Evolutionary conservation across 2,113 vertebrate species (phyloP), one percentile per base, ranked within the genome.

Genomic region (Empidonax alnorum): DNA sequence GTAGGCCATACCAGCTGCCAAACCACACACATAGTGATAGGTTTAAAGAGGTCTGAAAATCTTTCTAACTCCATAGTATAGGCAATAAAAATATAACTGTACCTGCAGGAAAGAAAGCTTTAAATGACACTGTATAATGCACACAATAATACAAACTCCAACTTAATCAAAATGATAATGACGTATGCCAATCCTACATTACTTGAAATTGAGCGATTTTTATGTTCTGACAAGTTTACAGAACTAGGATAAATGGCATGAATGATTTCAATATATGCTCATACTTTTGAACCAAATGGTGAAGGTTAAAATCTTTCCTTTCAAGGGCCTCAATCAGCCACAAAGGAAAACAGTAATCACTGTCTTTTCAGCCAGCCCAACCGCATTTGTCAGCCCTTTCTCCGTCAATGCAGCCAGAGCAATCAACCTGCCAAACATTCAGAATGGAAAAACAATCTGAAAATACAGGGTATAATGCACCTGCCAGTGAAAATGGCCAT

Each of bases 281-380:
- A 98, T 99, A 99, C 98, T 98, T 99, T 98, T 98, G 98, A 98
- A 99, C 98, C 98, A 98, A 99, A 99, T 99, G 98, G 98, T 99
- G 99, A 99, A 99, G 99, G 99, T 99, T 99, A 99, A 99, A 99
- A 99, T 99, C 99, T 99, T 99, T 99, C 99, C 99, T 99, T 99
- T 99, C 99, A 99, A 99, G 99, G 99, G 99, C 99, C 99, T 99
- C 99, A 99, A 99, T 99, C 99, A 99, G 99, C 99, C 99, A 99
- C 98, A 99, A 99, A 99, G 99, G 99, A 99, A 99, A 99, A 99
- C 99, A 99, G 99, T 99, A 99, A 99, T 99, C 99, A 99, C 99
- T 99, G 99, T 99, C 99, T 99, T 98, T 99, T 99, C 99, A 99
- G 98, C 98, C 97, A 98, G 98, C 98, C 98, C 98, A 98, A 98